Evolutionary conservation across 1,140 invertebrate genomes (phyloP), one percentile per base, ranked within the genome.

Genomic region (Diuraphis noxia): DNA sequence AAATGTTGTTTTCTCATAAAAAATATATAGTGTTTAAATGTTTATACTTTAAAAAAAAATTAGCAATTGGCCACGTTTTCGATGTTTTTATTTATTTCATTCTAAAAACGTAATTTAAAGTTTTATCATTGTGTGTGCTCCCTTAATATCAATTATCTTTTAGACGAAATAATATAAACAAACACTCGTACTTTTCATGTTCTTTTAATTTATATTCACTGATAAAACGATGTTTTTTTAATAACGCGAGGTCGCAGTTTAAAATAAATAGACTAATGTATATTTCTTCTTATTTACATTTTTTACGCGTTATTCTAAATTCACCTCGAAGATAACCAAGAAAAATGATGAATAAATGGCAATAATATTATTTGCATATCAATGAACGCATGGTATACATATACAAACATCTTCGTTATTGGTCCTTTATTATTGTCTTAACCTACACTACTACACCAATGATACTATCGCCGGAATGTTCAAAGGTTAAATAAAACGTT

Each of bases 201-300:
- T 40, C 19, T 41, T 2, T 46, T 10, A 10, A 46, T 85, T 85
- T 46, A 46, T 46, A 46, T 34, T 49, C 84, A 21, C 41, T 34
- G 84, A 86, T 86, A 86, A 86, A 86, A 86, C 43, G 19, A 86
- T 46, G 43, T 86, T 46, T 86, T 46, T 49, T 86, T 86, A 86
- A 86, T 46, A 34, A n/a, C 41, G n/a, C 8, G 21, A 46, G n/a
- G 43, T 49, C 23, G 9, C 84, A 34, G 84, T 52, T 38, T n/a
- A 52, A 86, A 86, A 52, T 86, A 86, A 86, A 86, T 86, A 36
- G 34, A 52, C 34, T 52, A 86, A 86, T 86, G 46, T n/a, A n/a
- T n/a, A n/a, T 86, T 36, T 86, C 34, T 52, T 49, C 46, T 86
- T 86, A 52, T 86, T 86, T 86, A 86, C 85, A 86, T 86, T 36